Evolutionary conservation across 2,888 invertebrate species (phyloP).

Genomic region (Trachelus troglodyta): DNA sequence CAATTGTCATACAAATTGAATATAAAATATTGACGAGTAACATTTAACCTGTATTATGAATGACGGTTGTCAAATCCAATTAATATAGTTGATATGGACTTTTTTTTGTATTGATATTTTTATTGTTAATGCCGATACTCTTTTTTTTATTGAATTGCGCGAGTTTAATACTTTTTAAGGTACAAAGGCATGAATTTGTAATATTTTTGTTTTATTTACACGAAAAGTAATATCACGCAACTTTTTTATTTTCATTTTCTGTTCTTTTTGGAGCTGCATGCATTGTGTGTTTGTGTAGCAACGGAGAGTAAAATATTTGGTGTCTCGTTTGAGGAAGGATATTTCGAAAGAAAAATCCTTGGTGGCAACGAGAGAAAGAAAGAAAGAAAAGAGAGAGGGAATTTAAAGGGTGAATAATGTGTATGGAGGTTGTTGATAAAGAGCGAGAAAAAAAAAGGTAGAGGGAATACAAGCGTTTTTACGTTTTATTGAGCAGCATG

Average conservation of each 20-base stretch:
- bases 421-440: slow-evolving; percentile 10
- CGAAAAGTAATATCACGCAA: neutral
- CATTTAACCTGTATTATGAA: neutral
- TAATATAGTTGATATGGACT: neutral
- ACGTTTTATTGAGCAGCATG: too few relatives aligned
- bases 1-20: neutral
- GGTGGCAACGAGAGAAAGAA: neutral
- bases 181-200: neutral
- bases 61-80: neutral
- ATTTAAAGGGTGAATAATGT: slow-evolving; percentile 9
- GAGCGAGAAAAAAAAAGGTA: slow-evolving; percentile 24
- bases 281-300: neutral
- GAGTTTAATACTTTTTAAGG: neutral
- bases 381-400: neutral
- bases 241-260: neutral
- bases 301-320: neutral
- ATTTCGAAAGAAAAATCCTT: too few relatives aligned
- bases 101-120: neutral
- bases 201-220: neutral
- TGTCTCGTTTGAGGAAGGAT: neutral
- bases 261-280: neutral
- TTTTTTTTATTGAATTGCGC: neutral
- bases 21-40: neutral
- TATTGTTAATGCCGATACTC: neutral
- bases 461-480: neutral